These are phyloP conservation scores for Mactromeris polynyma DNA, from an alignment of 2,888 invertebrate species.

Conservation along the genomic window DNA sequence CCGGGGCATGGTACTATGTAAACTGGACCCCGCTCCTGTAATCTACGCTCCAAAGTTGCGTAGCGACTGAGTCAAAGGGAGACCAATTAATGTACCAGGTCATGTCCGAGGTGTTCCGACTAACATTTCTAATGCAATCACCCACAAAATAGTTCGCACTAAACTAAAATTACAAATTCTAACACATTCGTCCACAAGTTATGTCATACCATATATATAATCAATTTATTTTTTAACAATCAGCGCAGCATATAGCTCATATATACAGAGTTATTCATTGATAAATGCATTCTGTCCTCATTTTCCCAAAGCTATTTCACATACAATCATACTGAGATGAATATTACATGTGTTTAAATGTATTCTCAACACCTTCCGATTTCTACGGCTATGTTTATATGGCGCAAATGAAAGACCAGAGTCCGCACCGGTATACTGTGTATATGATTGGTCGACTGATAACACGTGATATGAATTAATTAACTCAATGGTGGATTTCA, in stretches of 20 bases:
- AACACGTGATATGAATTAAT: background rate
- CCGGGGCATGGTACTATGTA: no score
- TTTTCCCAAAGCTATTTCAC: background rate
- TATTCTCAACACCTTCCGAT: background rate
- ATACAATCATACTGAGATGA: background rate
- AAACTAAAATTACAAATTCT: background rate
- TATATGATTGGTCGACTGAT: background rate
- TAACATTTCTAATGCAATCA: no score
- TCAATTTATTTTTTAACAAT: background rate
- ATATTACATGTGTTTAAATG: background rate
- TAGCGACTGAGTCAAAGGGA: no score
- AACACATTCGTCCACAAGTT: background rate
- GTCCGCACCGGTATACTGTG: conserved; percentile 14
- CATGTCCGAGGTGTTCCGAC: no score
- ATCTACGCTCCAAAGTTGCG: no score
- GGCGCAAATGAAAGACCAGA: conserved; percentile 23
- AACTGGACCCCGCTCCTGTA: no score
- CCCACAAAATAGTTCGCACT: background rate
- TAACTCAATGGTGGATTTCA: background rate
- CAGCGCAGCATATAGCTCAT: background rate
- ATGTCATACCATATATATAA: background rate
- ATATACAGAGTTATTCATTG: background rate
- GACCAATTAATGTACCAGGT: no score
- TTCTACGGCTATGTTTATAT: conserved; percentile 11
- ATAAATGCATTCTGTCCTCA: background rate